Evolutionary conservation across 2,113 vertebrate species (phyloP).

Genomic region (Aramus guarauna): DNA sequence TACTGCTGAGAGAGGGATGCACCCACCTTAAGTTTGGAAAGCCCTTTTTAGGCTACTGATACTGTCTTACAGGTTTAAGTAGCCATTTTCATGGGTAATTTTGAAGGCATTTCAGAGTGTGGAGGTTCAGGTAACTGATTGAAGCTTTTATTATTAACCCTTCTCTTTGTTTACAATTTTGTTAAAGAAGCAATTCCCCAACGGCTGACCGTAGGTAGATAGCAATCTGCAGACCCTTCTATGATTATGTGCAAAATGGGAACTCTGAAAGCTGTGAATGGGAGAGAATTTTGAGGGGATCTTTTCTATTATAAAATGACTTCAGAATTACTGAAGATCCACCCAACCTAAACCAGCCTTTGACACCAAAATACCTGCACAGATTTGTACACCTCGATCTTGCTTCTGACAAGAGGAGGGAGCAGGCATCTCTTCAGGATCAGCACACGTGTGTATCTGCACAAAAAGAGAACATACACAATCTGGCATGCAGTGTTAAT

Average conservation of each 20-base stretch:
- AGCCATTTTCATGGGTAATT: background rate
- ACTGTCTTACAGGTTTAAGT: background rate
- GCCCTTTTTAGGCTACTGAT: background rate
- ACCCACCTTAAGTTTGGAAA: background rate
- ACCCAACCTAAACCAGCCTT: background rate
- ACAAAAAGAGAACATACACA: background rate
- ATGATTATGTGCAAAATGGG: background rate
- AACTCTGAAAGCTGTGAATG: background rate
- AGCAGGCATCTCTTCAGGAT: background rate
- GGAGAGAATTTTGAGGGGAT: background rate
- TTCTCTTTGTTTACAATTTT: background rate
- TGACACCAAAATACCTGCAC: background rate
- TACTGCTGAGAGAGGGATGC: rapidly evolving
- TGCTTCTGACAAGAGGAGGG: background rate
- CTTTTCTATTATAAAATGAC: background rate
- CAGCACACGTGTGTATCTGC: background rate
- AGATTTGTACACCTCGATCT: background rate
- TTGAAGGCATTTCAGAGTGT: background rate
- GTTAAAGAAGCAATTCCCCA: background rate
- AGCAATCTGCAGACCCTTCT: background rate
- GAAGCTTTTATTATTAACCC: background rate
- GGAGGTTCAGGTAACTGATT: background rate
- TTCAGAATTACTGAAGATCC: background rate
- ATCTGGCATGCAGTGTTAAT: background rate
- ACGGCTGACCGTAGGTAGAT: background rate